Conservation (phyloP, 2,113 vertebrate genomes). For the Hippolais icterina region DNA sequence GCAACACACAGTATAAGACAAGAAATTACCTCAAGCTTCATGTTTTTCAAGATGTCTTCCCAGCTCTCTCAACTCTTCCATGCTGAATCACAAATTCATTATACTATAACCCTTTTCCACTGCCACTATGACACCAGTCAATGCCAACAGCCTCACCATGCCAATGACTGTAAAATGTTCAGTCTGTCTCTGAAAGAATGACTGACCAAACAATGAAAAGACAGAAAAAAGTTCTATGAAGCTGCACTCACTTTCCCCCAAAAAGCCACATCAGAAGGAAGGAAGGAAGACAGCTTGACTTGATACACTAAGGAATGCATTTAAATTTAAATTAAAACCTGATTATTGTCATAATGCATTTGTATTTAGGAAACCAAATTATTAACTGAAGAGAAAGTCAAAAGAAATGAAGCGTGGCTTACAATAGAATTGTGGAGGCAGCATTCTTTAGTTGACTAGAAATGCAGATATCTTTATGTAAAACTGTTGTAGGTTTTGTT, state of each 20-base stretch:
- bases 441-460: neutral
- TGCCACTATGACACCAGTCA: neutral
- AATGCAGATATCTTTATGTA: neutral
- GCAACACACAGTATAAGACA: neutral
- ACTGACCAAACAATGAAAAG: neutral
- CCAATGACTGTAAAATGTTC: neutral
- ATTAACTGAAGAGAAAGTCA: neutral
- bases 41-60: neutral
- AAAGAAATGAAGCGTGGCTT: neutral
- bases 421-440: neutral
- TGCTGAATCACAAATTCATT: neutral
- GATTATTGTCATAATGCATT: neutral
- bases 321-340: slow-evolving; percentile 18
- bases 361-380: neutral
- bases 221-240: neutral
- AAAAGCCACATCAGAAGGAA: neutral
- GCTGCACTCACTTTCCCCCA: neutral
- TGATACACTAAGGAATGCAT: neutral
- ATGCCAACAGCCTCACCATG: neutral
- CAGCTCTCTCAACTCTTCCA: neutral
- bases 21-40: neutral
- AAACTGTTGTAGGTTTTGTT: neutral
- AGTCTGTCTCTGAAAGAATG: neutral
- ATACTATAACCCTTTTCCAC: neutral
- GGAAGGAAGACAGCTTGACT: neutral